These are phyloP conservation scores for Nephrotoma appendiculata DNA, from an alignment of 2,888 invertebrate species.

Conservation along the genomic window DNA sequence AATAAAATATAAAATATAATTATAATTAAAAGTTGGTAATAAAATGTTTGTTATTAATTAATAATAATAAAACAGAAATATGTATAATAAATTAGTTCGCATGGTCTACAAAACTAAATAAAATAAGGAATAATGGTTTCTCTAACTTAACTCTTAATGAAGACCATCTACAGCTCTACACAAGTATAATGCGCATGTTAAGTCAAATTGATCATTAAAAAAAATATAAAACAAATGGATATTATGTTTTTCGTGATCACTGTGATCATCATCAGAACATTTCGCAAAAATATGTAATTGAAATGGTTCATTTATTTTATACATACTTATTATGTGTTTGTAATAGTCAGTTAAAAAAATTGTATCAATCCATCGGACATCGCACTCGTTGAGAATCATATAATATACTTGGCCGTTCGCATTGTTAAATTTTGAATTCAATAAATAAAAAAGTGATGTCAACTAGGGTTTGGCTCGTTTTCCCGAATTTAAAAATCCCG, in stretches of 20 bases:
- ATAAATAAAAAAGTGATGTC: too few species aligned
- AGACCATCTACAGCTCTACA: neutral
- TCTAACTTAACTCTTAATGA: too few species aligned
- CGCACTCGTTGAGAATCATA: too few species aligned
- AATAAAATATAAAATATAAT: neutral
- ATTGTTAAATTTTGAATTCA: too few species aligned
- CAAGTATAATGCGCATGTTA: neutral
- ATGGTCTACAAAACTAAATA: neutral
- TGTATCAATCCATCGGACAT: too few species aligned
- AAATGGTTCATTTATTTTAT: too few species aligned
- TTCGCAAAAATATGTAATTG: too few species aligned
- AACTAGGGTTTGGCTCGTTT: too few species aligned
- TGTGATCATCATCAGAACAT: neutral
- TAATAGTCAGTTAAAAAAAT: too few species aligned
- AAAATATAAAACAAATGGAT: neutral
- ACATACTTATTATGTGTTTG: too few species aligned
- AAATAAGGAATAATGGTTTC: neutral
- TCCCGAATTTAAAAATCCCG: too few species aligned
- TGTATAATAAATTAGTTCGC: neutral
- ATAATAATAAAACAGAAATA: neutral
- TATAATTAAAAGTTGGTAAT: neutral
- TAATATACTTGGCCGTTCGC: too few species aligned
- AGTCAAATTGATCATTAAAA: neutral
- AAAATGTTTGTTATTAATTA: neutral
- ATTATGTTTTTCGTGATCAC: neutral